Base-by-base conservation (phyloP, 1,140 invertebrate species). In the Cotesia vestalis region DNA sequence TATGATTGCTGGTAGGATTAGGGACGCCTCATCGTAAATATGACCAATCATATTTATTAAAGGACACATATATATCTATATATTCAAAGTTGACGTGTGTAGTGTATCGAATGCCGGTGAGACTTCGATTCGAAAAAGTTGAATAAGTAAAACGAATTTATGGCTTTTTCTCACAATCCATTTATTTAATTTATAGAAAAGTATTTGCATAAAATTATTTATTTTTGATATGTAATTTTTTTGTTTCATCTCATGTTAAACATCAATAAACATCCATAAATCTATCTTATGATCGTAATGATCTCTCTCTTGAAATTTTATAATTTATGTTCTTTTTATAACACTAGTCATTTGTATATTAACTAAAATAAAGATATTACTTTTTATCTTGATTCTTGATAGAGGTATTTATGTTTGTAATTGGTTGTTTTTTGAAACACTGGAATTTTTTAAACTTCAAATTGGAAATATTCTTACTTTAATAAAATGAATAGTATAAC, bases 11-110 rank as follows among this genome's bases (percentile, higher is more conserved):
- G 17, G 17, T 27, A 36, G 46, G 27, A n/a, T 27, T 62, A 9
- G 51, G 20, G 66, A 57, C 46, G 62, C 52, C 61, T 72, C n/a
- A 40, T 57, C 55, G 55, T 72, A 72, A 72, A 72, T 52, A 60
- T 68, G 27, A 46, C 8, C 64, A 72, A 72, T 72, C 64, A 67
- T 72, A 72, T 72, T 51, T 67, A 72, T 72, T 64, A 72, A 55
- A 36, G 57, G 20, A 51, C 59, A 35, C 14, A 68, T 35, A 59
- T 66, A 67, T 61, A 66, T 72, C 61, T 17, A 66, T 63, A 9
- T 9, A 46, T 20, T 20, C 1, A 52, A 8, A 55, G 34, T 52
- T 27, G 20, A 27, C 27, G 27, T 27, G 27, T 27, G 46, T 17
- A 35, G 8, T 38, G 61, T 61, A 51, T 35, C n/a, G 20, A 46